Evolutionary conservation across 2,888 invertebrate species (phyloP).

Genomic region (Abrostola tripartita): DNA sequence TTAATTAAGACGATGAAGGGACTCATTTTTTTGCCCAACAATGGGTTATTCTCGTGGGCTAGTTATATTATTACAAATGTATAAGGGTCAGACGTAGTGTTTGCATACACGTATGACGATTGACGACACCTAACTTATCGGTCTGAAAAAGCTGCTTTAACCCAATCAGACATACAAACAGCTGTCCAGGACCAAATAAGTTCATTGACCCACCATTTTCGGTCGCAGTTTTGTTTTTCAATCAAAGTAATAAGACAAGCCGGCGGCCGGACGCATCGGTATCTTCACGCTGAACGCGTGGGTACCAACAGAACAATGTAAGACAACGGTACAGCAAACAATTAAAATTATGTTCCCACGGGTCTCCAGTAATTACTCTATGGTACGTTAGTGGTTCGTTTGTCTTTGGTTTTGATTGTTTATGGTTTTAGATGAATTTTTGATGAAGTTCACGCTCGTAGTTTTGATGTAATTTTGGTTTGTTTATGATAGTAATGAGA

Average conservation of each 20-base stretch:
- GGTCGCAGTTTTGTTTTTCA: constrained; percentile 26
- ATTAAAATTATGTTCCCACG: constrained; percentile 50
- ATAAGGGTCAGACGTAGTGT: too few relatives aligned
- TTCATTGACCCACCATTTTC: constrained; percentile 11
- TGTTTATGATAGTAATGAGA: neutral
- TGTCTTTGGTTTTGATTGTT: constrained; percentile 30
- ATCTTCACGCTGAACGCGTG: constrained; percentile 41
- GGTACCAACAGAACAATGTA: constrained; percentile 46
- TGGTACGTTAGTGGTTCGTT: constrained; percentile 31
- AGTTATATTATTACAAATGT: too few relatives aligned
- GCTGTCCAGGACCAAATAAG: neutral
- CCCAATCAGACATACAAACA: neutral
- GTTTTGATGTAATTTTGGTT: neutral
- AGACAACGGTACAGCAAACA: constrained; percentile 46
- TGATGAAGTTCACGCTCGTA: neutral
- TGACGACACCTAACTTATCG: neutral
- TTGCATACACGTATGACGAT: too few relatives aligned
- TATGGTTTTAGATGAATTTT: constrained; percentile 10
- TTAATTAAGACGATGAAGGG: too few relatives aligned
- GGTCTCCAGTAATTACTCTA: constrained; percentile 41
- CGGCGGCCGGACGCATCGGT: constrained; percentile 32
- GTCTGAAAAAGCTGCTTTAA: neutral
- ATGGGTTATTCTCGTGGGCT: too few relatives aligned
- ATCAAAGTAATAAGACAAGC: constrained; percentile 32
- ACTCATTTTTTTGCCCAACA: too few relatives aligned